Percentiles rank a stretch among this genome's conserved stretches.
Conservation (phyloP, 2,113 vertebrate genomes). For the Serilophus lunatus region DNA sequence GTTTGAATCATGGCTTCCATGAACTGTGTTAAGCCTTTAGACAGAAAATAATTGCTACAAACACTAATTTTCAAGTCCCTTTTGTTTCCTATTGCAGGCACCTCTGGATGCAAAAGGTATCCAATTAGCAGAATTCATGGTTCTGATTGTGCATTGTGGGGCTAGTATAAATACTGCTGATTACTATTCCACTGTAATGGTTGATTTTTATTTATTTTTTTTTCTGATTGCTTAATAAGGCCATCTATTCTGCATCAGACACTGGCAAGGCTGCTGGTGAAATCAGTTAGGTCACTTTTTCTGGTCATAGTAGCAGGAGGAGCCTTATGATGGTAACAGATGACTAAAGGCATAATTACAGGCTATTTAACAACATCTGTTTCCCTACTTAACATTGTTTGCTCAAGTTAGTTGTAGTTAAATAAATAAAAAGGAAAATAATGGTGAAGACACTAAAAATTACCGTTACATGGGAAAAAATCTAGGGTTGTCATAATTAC, state of each 20-base stretch:
- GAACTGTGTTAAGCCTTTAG: constrained; percentile 77
- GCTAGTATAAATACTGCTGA: constrained; percentile 81
- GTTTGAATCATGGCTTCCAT: constrained; percentile 74
- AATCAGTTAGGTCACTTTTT: constrained; percentile 82
- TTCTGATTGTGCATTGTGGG: constrained; percentile 85
- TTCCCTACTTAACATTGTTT: constrained; percentile 83
- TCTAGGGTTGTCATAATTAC: constrained; percentile 77
- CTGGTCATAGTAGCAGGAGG: constrained; percentile 77
- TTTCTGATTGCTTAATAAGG: constrained; percentile 84
- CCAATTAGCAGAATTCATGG: constrained; percentile 85
- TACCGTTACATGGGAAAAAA: constrained; percentile 71
- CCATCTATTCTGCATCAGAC: constrained; percentile 75
- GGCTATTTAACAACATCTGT: constrained; percentile 78
- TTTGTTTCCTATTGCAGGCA: constrained; percentile 79
- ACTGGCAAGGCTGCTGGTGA: constrained; percentile 75
- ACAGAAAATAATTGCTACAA: constrained; percentile 81
- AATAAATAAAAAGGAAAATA: constrained; percentile 79
- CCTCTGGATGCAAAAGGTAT: constrained; percentile 82
- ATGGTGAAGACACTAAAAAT: constrained; percentile 75
- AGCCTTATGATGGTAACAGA: constrained; percentile 76
- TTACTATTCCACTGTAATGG: constrained; percentile 77
- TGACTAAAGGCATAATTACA: constrained; percentile 82
- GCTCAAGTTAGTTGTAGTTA: constrained; percentile 79
- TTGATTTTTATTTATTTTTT: constrained; percentile 72
- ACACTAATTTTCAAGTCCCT: constrained; percentile 79